Evolutionary conservation across 2,113 vertebrate species (phyloP).

Genomic region (Myrmecophaga tridactyla): DNA sequence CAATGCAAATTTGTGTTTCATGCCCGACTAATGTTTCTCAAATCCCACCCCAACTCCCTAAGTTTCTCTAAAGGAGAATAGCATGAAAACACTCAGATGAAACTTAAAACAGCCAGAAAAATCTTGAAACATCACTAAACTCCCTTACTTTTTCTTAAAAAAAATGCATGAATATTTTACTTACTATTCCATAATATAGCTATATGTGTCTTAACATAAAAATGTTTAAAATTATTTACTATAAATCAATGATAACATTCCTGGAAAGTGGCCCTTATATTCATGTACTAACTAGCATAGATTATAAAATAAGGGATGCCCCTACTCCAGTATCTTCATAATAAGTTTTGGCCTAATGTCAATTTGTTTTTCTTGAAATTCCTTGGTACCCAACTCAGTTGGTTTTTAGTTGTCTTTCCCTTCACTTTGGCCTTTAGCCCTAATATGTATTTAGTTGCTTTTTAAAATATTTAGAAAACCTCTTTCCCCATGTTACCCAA

Average conservation of each 20-base stretch:
- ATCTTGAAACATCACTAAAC: not conserved
- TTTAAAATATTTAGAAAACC: not conserved
- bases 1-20: not conserved
- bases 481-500: not conserved
- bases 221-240: not conserved
- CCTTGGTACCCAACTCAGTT: not conserved
- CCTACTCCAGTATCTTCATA: not conserved
- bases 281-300: not conserved
- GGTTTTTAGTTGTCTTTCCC: not conserved
- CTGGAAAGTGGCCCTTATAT: not conserved
- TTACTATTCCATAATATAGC: not conserved
- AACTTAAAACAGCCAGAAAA: not conserved
- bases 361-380: too few relatives aligned
- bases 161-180: not conserved
- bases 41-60: not conserved
- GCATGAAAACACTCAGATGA: not conserved
- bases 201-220: not conserved
- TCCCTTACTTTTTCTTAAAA: not conserved
- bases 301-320: not conserved
- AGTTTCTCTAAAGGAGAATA: not conserved
- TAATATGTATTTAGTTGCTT: not conserved
- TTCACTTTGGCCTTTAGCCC: too few relatives aligned
- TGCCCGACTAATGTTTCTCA: not conserved
- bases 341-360: not conserved
- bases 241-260: not conserved